Base-by-base conservation (phyloP, 2,888 invertebrate species). In the Alentia gelatinosa region DNA sequence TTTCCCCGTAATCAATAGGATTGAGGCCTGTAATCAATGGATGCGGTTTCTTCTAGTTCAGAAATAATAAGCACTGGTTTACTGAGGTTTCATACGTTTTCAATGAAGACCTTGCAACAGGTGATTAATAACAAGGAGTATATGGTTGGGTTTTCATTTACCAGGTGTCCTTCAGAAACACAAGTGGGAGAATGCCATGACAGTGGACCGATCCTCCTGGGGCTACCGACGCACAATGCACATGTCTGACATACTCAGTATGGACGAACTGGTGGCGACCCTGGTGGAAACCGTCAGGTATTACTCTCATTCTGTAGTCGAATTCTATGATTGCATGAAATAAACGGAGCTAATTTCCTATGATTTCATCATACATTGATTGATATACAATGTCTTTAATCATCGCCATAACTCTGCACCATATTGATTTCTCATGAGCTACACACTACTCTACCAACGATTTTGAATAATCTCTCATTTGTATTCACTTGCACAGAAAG, bases 151-250 rank as follows among this genome's bases (percentile, higher is more conserved):
- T 56, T 3, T 56, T 19, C 9, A 7, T 35, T 35, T 37, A 4
- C 3, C 56, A 40, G 97, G 97, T 75, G 96, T 92, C 0, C 92
- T 95, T 23, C 94, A 95, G 93, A 94, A 94, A 30, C 98, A 98
- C 94, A 99, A 99, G 96, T 99, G 99, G 98, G 99, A 99, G 96
- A 99, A 99, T 96, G 98, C 98, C 35, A 98, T 99, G 97, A 98
- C 99, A 0, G 96, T 99, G 74, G 99, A 99, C 95, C 97, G 97
- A 93, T 94, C 96, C 30, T 98, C 98, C 0, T 97, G 97, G 97
- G 97, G 97, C 7, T 96, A 95, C 94, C 93, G 96, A 15, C 94
- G 96, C 37, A 94, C 98, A 94, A 97, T 98, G 26, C 96, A 96
- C 1, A 93, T 98, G 0, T 95, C 96, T 7, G 97, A 98, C 94